Conservation (phyloP, 2,113 vertebrate genomes). For the Monopterus albus region DNA sequence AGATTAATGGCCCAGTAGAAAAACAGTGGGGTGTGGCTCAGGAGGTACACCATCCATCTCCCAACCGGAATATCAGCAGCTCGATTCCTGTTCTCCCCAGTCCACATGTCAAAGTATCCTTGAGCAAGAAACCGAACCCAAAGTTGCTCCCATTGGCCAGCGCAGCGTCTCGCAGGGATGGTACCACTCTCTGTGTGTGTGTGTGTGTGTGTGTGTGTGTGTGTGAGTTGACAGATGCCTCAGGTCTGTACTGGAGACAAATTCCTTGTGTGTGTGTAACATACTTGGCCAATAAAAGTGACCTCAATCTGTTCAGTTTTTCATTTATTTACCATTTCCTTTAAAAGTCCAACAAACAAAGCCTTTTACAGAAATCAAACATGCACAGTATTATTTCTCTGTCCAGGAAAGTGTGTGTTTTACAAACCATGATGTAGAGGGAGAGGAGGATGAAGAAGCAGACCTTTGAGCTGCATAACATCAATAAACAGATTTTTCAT, state of each 20-base stretch:
- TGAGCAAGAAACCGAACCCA: too few species aligned
- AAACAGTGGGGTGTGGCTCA: too few species aligned
- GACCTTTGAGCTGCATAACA: neutral
- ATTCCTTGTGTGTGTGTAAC: conserved; percentile 81
- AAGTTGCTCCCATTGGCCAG: too few species aligned
- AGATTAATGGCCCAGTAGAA: too few species aligned
- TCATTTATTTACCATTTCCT: conserved; percentile 47
- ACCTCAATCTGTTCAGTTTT: conserved; percentile 88
- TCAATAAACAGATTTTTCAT: neutral
- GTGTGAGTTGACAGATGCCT: too few species aligned
- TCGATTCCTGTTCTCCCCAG: too few species aligned
- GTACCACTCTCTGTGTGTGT: too few species aligned
- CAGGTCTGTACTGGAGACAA: conserved; percentile 56
- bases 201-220: too few species aligned
- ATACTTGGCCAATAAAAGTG: conserved; percentile 83
- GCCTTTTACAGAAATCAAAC: conserved; percentile 89
- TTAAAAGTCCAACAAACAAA: conserved; percentile 87
- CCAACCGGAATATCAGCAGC: too few species aligned
- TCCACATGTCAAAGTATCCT: too few species aligned
- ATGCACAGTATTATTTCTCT: conserved; percentile 87
- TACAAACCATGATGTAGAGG: neutral
- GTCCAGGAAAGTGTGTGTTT: conserved; percentile 64
- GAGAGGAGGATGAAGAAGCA: neutral
- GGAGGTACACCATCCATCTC: too few species aligned
- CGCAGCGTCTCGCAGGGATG: too few species aligned